Base-by-base conservation (phyloP, 2,888 invertebrate genomes). In the Parnassius smintheus region DNA sequence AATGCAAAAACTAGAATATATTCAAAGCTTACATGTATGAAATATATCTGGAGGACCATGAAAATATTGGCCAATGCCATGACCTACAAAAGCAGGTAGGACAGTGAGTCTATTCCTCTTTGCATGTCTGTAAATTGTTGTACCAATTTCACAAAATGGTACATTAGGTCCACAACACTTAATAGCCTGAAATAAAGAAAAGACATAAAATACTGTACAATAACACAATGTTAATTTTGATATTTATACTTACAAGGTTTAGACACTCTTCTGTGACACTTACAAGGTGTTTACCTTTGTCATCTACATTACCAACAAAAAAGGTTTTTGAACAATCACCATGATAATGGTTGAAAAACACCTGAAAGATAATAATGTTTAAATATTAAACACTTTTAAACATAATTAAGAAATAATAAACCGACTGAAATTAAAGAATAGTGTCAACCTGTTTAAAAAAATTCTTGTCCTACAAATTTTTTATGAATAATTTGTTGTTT, bases 281-380 rank as follows among this genome's bases (percentile, higher is more conserved):
- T 0, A 98, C 94, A 59, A 99, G 92, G 67, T 93, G 89, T 68
- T 86, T 83, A 0, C 96, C 98, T 71, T 90, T 88, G 45, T 94
- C 92, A 85, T 98, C 98, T 0, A 97, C 96, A 70, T 95, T 85
- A 0, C 98, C 98, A n/a, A 98, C 93, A 52, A 94, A 75, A 89
- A 95, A 97, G 25, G 98, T 98, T 78, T 95, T 94, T 2, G 98
- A 97, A 77, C 98, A 97, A 82, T 98, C 98, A 4, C 98, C 98
- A 88, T 98, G 98, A 82, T 93, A 96, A 8, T 97, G 97, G 81
- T 96, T 94, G 22, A 93, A 92, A 82, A 92, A 98, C 1, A 96
- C 95, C 96, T 96, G 72, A 60, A 81, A 78, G 62, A 66, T 44
- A 65, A 59, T 61, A 65, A 59, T 61, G 52, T 18, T 55, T 35